Conservation (phyloP, 2,888 invertebrate genomes). For the Athetis lepigone region DNA sequence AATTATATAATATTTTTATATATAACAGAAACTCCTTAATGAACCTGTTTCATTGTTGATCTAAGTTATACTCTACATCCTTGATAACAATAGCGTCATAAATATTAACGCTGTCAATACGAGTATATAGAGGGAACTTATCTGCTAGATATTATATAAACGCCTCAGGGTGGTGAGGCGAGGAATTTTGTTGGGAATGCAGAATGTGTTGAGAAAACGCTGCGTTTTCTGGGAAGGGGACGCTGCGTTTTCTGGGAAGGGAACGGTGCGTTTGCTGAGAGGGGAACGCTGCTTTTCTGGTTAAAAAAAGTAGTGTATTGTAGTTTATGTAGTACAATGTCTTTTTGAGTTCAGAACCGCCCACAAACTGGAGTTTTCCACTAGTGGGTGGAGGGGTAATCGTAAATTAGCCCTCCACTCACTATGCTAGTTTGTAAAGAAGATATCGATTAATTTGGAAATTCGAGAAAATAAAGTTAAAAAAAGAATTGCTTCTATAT, state of each 20-base stretch:
- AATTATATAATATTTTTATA: constrained; percentile 5
- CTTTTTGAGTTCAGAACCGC: too few relatives aligned
- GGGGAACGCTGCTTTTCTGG: too few relatives aligned
- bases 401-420: too few relatives aligned
- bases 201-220: constrained; percentile 56
- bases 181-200: constrained; percentile 64
- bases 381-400: too few relatives aligned
- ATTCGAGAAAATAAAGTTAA: too few relatives aligned
- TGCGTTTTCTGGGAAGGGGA: constrained; percentile 43
- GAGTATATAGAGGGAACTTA: constrained; percentile 82
- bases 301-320: too few relatives aligned
- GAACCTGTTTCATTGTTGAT: constrained; percentile 57
- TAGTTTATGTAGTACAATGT: too few relatives aligned
- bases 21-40: constrained; percentile 26
- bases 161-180: constrained; percentile 86
- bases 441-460: too few relatives aligned
- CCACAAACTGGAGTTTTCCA: too few relatives aligned
- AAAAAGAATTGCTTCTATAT: too few relatives aligned
- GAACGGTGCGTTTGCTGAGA: background rate
- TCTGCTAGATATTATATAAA: constrained; percentile 88
- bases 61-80: constrained; percentile 47
- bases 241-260: background rate
- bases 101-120: constrained; percentile 90
- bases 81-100: constrained; percentile 88
- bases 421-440: too few relatives aligned